Conservation (phyloP, 2,113 vertebrate species). For the Bubo bubo region DNA sequence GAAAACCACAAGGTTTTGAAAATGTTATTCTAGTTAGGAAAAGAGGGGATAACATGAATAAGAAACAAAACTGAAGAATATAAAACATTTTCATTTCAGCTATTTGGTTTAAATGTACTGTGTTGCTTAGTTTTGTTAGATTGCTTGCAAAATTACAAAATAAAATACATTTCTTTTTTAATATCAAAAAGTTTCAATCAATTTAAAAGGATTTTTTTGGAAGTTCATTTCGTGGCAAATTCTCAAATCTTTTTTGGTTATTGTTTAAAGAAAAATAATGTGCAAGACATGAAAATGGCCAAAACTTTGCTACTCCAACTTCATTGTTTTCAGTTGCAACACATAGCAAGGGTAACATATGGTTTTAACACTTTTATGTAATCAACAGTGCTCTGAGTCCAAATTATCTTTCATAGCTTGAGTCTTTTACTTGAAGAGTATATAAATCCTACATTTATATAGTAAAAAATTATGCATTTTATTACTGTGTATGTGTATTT, state of each 20-base stretch:
- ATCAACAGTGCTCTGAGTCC: background rate
- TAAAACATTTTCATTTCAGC: no score
- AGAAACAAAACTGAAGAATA: no score
- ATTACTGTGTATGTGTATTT: background rate
- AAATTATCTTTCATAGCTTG: background rate
- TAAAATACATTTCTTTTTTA: background rate
- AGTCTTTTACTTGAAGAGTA: background rate
- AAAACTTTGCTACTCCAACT: background rate
- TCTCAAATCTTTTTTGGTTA: background rate
- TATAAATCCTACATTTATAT: background rate
- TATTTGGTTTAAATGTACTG: no score
- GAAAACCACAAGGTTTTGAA: no score
- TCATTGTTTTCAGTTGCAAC: background rate
- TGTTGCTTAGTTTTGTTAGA: no score
- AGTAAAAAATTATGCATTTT: background rate
- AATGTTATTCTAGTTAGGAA: no score
- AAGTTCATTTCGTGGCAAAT: background rate
- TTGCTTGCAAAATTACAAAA: no score
- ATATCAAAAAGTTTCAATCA: background rate
- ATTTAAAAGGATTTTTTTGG: background rate
- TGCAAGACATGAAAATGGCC: background rate
- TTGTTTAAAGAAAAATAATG: background rate
- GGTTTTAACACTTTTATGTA: background rate
- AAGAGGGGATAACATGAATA: no score
- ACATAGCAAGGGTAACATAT: background rate